Evolutionary conservation across 2,888 invertebrate species (phyloP), one percentile per base, ranked within the genome.

Genomic region (Aspidapion aeneum): DNA sequence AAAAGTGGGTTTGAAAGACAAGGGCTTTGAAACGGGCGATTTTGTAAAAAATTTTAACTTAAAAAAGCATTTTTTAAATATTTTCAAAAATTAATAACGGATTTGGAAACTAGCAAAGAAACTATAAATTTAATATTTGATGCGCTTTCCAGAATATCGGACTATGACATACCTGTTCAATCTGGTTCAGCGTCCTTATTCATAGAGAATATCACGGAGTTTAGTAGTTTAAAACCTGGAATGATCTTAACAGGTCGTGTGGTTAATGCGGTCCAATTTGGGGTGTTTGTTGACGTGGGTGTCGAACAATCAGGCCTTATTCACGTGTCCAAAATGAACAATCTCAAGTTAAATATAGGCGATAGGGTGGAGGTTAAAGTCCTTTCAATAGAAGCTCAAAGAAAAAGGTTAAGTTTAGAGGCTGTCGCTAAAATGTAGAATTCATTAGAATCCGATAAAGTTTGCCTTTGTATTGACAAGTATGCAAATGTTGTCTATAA

Each of bases 251-350:
- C 87, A 58, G 91, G 96, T n/a, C 86, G 89, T 1, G 90, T 96
- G 1, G 85, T 85, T 17, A 96, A 96, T 78, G 88, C 92, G 0
- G 93, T 93, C 0, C 90, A 92, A 67, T 97, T 97, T 78, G 97
- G 97, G 0, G 90, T 91, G 59, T 97, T 97, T 80, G 91, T 96
- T 0, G 96, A 97, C 75, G 85, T 92, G 68, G 93, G 93, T 0
- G 87, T 93, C 0, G 88, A 88, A 19, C 83, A 79, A 58, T 83
- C 87, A 74, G 93, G 90, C 0, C 81, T 93, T 9, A 86, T 93
- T 67, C 93, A 90, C 71, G 79, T 76, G 0, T 89, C 84, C 69
- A 83, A 86, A 58, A 79, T 88, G 75, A 82, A 82, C 5, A 84
- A 84, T 5, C 74, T 79, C 22, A 81, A 79, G 1, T 81, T 90